Evolutionary conservation across 53 echinoderm and acorn worm genomes (phyloP).

Genomic region (Pentamera pediparva): DNA sequence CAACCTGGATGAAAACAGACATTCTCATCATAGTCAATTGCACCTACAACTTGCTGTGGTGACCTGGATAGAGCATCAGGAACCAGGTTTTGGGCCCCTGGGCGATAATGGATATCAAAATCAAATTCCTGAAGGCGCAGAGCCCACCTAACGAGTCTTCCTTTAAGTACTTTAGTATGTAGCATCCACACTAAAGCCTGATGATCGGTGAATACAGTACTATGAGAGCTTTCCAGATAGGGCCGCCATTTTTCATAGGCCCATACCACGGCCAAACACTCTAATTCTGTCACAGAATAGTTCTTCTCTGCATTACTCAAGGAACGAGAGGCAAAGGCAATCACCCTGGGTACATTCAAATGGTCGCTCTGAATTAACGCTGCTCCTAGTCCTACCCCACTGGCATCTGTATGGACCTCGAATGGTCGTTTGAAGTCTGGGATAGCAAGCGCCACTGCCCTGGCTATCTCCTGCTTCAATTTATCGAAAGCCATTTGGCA

Average conservation of each 20-base stretch:
- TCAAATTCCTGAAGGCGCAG: constrained; percentile 44
- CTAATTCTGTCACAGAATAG: constrained; percentile 38
- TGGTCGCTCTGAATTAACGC: constrained; percentile 1
- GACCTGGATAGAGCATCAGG: constrained; percentile 37
- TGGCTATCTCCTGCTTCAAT: constrained; percentile 14
- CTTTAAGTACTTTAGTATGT: background rate
- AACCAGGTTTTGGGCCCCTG: constrained; percentile 32
- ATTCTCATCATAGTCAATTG: constrained; percentile 22
- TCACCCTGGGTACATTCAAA: background rate
- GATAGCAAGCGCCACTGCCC: background rate
- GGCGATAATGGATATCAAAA: constrained; percentile 39
- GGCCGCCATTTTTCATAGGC: constrained; percentile 38
- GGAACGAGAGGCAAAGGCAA: constrained; percentile 44
- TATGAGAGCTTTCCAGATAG: constrained; percentile 21
- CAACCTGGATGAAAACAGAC: constrained; percentile 20
- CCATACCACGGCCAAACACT: constrained; percentile 56
- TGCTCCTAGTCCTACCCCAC: background rate
- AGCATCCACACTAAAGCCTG: constrained; percentile 30
- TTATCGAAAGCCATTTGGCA: constrained; percentile 28
- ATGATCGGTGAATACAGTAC: constrained; percentile 26
- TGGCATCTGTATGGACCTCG: constrained; percentile 22
- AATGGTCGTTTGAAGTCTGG: constrained; percentile 3
- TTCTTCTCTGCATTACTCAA: constrained; percentile 39
- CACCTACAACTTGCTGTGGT: background rate
- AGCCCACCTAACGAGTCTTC: constrained; percentile 44